Evolutionary conservation across 2,797 vertebrate species (phyloP).

Genomic region (Falco peregrinus): DNA sequence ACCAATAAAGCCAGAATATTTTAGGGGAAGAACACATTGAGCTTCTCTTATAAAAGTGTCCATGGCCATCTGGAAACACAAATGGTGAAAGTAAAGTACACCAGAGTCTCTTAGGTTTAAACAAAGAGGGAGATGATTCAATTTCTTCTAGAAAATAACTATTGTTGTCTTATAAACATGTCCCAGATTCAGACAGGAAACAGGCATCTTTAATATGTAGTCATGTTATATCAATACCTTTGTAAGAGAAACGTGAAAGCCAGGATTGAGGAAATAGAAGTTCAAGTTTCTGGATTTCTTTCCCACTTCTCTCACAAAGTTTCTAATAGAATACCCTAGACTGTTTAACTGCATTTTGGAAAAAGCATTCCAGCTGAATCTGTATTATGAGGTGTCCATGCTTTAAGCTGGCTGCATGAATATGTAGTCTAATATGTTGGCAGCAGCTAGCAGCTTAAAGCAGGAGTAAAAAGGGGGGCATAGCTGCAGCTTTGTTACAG

Average conservation of each 20-base stretch:
- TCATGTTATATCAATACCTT: not conserved
- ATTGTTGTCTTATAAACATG: not conserved
- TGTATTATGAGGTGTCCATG: fast-evolving
- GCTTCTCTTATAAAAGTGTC: not conserved
- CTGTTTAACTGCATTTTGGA: not conserved
- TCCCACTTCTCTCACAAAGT: not conserved
- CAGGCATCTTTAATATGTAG: not conserved
- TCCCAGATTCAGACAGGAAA: not conserved
- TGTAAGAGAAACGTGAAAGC: not conserved
- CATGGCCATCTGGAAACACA: not conserved
- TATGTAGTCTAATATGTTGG: not conserved
- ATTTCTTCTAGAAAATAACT: not conserved
- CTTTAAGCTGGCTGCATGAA: not conserved
- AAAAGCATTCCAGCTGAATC: not conserved
- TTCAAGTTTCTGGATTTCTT: not conserved
- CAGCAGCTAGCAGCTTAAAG: not conserved
- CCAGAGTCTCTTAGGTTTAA: not conserved
- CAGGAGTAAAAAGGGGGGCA: fast-evolving
- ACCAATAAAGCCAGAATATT: not conserved
- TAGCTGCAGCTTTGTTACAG: not conserved
- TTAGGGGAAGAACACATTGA: not conserved
- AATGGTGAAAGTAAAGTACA: not conserved
- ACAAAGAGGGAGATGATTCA: not conserved
- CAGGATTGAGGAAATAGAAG: not conserved
- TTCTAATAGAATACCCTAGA: not conserved